Conservation (phyloP, 1,140 invertebrate species). For the Bombus haemorrhoidalis region DNA sequence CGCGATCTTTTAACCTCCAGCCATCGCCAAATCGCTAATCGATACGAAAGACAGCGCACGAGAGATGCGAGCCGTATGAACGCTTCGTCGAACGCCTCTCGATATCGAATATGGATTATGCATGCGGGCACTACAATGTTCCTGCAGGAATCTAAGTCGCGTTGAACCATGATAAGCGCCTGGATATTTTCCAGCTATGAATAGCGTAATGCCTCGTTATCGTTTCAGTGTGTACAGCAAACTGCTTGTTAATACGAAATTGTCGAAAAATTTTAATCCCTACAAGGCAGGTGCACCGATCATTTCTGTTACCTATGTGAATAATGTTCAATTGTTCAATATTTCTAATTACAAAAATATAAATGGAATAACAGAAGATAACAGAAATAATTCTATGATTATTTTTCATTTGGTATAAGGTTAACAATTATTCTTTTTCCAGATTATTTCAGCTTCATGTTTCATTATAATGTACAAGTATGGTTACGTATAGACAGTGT, state of each 20-base stretch:
- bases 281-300: neutral
- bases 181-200: conserved; percentile 22
- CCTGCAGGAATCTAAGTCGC: neutral
- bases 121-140: neutral
- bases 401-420: neutral
- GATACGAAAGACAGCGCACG: conserved; percentile 43
- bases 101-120: conserved; percentile 66
- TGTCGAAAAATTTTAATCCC: neutral
- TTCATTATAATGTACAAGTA: neutral
- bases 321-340: neutral
- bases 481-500: neutral
- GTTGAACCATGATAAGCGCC: neutral
- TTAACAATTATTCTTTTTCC: neutral
- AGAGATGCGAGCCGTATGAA: conserved; percentile 42
- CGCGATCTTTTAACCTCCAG: conserved; percentile 49
- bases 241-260: neutral
- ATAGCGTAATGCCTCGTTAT: conserved; percentile 6
- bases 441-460: neutral
- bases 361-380: no score
- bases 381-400: no score
- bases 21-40: conserved; percentile 59
- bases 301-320: neutral
- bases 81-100: conserved; percentile 46
- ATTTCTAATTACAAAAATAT: neutral
- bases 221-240: neutral